These are phyloP conservation scores for Gryllus bimaculatus DNA, from an alignment of 1,140 invertebrate genomes.

Conservation along the genomic window DNA sequence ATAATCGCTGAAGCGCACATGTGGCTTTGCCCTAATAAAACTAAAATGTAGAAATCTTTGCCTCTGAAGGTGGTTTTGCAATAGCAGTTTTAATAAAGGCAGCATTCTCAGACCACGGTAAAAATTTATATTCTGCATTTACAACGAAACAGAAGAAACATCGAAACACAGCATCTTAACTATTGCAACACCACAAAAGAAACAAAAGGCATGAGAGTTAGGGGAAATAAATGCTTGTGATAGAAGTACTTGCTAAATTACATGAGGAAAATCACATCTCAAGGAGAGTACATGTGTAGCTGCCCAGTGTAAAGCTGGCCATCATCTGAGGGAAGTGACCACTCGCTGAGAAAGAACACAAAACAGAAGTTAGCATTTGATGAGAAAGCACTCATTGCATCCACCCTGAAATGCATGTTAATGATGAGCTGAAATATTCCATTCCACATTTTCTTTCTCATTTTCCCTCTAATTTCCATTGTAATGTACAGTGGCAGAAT, in stretches of 20 bases:
- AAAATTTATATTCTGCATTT: no score
- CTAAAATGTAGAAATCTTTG: neutral
- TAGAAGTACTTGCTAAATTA: neutral
- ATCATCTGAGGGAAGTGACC: slow-evolving; percentile 75
- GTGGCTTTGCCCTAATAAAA: slow-evolving; percentile 16
- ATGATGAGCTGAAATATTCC: neutral
- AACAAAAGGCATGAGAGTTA: neutral
- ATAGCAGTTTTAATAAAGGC: no score
- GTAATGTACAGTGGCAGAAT: no score
- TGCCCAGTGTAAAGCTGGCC: slow-evolving; percentile 71
- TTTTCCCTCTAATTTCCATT: no score
- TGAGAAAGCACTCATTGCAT: neutral
- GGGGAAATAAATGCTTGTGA: neutral
- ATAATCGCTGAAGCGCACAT: slow-evolving; percentile 15
- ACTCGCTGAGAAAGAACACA: slow-evolving; percentile 49
- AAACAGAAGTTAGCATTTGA: neutral
- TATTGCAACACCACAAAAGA: neutral
- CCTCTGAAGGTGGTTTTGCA: no score
- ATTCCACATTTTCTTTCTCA: neutral
- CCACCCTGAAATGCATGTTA: neutral
- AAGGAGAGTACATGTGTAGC: slow-evolving; percentile 66
- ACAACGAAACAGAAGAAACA: neutral
- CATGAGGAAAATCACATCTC: neutral
- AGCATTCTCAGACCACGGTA: no score
- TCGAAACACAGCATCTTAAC: neutral